phyloP scores from a whole-genome alignment of 1,140 invertebrate genomes.

The Sycobia sp. region DNA sequence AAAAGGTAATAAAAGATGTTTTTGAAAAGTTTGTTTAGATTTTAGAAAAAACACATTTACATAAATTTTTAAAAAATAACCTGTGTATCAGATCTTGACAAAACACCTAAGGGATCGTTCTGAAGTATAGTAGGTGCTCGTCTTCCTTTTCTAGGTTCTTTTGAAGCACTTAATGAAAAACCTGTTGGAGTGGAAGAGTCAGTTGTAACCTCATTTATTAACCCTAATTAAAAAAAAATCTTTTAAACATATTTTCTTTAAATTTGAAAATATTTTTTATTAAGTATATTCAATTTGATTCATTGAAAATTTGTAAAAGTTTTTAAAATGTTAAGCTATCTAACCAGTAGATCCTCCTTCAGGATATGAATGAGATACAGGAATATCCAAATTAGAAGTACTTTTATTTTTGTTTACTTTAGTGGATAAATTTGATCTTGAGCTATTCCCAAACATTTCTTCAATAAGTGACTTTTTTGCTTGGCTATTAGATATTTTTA shows the following conservation, averaged over 20 bases:
- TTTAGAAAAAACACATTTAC: no score
- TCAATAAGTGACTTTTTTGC: constrained; percentile 41
- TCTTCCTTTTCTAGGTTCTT: constrained; percentile 46
- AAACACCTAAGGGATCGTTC: constrained; percentile 49
- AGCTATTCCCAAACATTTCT: constrained; percentile 45
- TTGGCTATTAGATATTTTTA: constrained; percentile 19
- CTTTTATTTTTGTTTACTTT: constrained; percentile 10
- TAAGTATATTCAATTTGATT: no score
- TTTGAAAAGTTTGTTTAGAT: constrained; percentile 6
- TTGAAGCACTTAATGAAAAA: constrained; percentile 34
- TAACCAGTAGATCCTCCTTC: constrained; percentile 21
- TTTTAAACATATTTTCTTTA: constrained; percentile 2
- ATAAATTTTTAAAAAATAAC: constrained; percentile 16
- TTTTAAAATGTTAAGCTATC: neutral
- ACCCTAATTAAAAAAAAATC: constrained; percentile 15
- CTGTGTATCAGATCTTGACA: constrained; percentile 40
- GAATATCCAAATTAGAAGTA: constrained; percentile 2
- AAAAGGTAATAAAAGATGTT: neutral
- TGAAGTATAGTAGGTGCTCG: constrained; percentile 37
- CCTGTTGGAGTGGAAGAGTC: constrained; percentile 28
- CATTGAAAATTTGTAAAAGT: no score
- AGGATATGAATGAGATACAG: constrained; percentile 4
- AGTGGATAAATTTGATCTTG: constrained; percentile 25
- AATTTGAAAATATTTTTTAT: neutral
- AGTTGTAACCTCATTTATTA: constrained; percentile 17